Base-by-base conservation (phyloP, 2,113 vertebrate genomes). In the Turdus rufiventris region DNA sequence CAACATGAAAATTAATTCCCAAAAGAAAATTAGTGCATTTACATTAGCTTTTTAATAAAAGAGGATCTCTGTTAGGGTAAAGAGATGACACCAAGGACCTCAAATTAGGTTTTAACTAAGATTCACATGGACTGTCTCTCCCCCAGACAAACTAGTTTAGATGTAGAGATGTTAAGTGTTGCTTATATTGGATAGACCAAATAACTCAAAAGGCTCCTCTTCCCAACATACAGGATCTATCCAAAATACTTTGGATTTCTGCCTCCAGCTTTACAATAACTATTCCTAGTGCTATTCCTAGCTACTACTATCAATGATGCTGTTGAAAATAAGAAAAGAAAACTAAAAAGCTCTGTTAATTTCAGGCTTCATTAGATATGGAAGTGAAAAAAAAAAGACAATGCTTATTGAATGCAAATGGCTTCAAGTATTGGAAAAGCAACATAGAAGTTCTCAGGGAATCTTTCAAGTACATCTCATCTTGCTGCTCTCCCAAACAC, bases 281-380 rank as follows among this genome's bases (percentile, higher is more conserved):
- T 58, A 28, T 65, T 89, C 36, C 40, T 42, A 47, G 47, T 54
- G 15, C n/a, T 43, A 26, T 19, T 51, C 26, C 50, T 51, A 51
- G 33, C 53, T 48, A 67, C 50, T 54, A n/a, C 38, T 57, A 54
- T 45, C 67, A 67, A 25, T 0, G 3, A 63, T 26, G 9, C 4
- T 88, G 43, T 34, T 61, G 57, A 53, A 89, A 95, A 42, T n/a
- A 82, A 82, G 42, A 82, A 70, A 70, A 78, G 24, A 26, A 95
- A 91, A 67, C 9, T 12, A 81, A 84, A 84, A 83, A 75, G 31
- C 21, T 38, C 11, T 77, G 47, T 57, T 96, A 76, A 94, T 94
- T 92, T 92, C 70, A 94, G 85, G 50, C 61, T 82, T 94, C 79
- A 51, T 90, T 93, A 93, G 71, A 89, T 85, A 70, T 16, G 26